These are phyloP conservation scores for Dunckerocampus dactyliophorus DNA, from an alignment of 2,113 vertebrate species.

Conservation along the genomic window DNA sequence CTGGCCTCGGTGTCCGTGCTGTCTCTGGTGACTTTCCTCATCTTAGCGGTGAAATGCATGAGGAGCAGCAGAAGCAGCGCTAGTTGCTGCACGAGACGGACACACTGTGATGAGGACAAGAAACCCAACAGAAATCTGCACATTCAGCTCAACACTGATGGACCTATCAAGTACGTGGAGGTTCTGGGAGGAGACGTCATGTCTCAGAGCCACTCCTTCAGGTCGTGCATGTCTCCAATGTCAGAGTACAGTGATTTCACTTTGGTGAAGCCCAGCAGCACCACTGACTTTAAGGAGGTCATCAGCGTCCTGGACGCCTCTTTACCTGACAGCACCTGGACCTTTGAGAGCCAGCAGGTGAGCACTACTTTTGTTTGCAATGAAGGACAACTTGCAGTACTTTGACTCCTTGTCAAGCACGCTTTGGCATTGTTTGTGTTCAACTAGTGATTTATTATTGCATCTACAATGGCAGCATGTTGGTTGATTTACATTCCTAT, in stretches of 20 bases:
- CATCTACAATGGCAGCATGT: too few species aligned
- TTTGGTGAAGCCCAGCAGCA: slow-evolving; percentile 72
- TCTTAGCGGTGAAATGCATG: slow-evolving; percentile 67
- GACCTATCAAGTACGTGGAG: slow-evolving; percentile 80
- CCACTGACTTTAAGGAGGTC: slow-evolving; percentile 42
- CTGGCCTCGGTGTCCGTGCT: slow-evolving; percentile 66
- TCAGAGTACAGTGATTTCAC: slow-evolving; percentile 83
- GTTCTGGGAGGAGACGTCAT: slow-evolving; percentile 80
- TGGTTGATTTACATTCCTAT: background rate
- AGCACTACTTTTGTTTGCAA: too few species aligned
- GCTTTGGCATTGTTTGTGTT: too few species aligned
- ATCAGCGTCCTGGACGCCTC: slow-evolving; percentile 53
- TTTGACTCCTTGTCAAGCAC: slow-evolving; percentile 42
- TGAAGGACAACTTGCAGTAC: slow-evolving; percentile 74
- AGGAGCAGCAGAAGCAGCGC: slow-evolving; percentile 56
- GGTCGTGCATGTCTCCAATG: slow-evolving; percentile 80
- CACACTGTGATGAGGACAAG: slow-evolving; percentile 56
- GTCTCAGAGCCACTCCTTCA: slow-evolving; percentile 80
- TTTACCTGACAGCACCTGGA: slow-evolving; percentile 63
- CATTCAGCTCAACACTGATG: slow-evolving; percentile 75
- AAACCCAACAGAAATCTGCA: slow-evolving; percentile 71
- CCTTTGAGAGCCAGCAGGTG: slow-evolving; percentile 68
- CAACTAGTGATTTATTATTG: too few species aligned
- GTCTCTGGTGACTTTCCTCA: slow-evolving; percentile 72
- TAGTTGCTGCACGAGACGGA: slow-evolving; percentile 61